These are phyloP conservation scores for Helogale parvula DNA, from an alignment of 2,113 vertebrate species.

Conservation along the genomic window DNA sequence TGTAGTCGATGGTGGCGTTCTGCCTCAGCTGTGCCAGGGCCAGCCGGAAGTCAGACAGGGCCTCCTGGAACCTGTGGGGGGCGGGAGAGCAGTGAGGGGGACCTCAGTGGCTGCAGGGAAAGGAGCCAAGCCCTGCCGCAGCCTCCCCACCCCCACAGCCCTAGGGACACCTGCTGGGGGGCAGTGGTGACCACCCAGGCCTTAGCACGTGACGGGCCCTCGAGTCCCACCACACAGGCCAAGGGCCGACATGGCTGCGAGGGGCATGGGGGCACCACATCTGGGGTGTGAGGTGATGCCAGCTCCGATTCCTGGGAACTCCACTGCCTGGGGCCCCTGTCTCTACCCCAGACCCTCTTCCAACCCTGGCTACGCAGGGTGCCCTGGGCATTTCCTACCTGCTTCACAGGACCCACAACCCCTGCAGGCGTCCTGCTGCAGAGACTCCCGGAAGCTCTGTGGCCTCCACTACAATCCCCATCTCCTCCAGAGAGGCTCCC, in stretches of 20 bases:
- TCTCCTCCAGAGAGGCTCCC: neutral
- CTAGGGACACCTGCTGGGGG: neutral
- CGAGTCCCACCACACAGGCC: neutral
- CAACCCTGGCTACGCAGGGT: accelerated
- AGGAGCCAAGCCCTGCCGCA: neutral
- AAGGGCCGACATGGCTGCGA: accelerated
- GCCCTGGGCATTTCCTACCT: neutral
- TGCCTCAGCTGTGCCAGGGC: slow-evolving; percentile 90
- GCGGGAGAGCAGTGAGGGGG: neutral
- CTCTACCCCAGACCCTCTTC: neutral
- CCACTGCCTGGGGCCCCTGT: neutral
- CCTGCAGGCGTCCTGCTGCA: too few species aligned
- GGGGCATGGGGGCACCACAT: accelerated
- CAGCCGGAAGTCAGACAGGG: slow-evolving; percentile 89
- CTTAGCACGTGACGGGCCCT: neutral
- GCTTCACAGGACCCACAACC: neutral
- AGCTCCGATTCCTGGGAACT: neutral
- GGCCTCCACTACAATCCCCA: neutral
- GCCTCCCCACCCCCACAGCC: accelerated
- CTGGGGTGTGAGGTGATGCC: neutral
- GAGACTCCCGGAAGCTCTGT: neutral
- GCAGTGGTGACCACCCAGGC: too few species aligned
- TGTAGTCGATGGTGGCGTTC: slow-evolving; percentile 92
- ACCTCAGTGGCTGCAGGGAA: neutral
- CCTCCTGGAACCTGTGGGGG: slow-evolving; percentile 88